Conservation (phyloP, 2,888 invertebrate species). For the Rhagium mordax region DNA sequence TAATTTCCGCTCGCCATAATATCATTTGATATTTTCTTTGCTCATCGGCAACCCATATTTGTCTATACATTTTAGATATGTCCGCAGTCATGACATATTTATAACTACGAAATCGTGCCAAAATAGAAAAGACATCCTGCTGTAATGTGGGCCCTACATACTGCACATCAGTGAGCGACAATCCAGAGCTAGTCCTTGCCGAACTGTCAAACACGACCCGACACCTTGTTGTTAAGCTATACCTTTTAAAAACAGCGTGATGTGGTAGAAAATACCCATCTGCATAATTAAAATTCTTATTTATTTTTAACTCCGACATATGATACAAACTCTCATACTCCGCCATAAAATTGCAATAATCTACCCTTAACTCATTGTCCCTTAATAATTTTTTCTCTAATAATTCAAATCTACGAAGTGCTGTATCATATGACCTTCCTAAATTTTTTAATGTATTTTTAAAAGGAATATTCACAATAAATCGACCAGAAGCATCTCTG, state of each 20-base stretch:
- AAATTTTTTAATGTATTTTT: too few species aligned
- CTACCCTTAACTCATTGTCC: too few species aligned
- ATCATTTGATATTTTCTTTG: conserved; percentile 26
- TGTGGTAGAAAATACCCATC: conserved; percentile 6
- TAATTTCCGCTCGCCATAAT: too few species aligned
- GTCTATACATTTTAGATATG: conserved; percentile 38
- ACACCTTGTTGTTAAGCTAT: conserved; percentile 26
- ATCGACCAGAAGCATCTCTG: too few species aligned
- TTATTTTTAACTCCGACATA: too few species aligned
- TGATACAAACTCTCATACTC: too few species aligned
- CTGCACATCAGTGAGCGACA: conserved; percentile 34
- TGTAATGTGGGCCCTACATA: conserved; percentile 35
- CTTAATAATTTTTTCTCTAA: too few species aligned
- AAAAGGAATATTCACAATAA: too few species aligned
- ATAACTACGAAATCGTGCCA: conserved; percentile 28
- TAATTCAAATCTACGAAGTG: too few species aligned
- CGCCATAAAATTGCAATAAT: too few species aligned
- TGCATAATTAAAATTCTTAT: too few species aligned
- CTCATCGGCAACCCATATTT: conserved; percentile 10
- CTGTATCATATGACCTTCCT: too few species aligned
- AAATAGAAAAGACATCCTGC: conserved; percentile 26
- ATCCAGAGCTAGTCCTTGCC: conserved; percentile 20
- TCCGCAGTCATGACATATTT: conserved; percentile 38
- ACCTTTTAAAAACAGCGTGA: conserved; percentile 15
- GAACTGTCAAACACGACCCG: conserved; percentile 31